Evolutionary conservation across 2,113 vertebrate genomes (phyloP), one percentile per base, ranked within the genome.

Genomic region (Vanacampus margaritifer): DNA sequence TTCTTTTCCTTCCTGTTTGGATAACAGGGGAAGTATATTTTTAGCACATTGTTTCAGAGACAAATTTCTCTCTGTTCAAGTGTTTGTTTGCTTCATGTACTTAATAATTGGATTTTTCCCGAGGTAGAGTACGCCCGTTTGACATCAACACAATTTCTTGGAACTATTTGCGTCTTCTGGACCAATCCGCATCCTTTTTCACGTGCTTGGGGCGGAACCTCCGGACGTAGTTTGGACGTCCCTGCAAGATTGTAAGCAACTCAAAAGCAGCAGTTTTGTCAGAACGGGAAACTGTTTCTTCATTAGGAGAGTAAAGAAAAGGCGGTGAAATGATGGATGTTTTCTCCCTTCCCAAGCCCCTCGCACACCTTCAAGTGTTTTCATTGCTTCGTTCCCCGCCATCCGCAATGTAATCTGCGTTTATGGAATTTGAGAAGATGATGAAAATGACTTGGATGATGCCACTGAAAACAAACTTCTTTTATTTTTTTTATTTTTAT

Each of bases 1-100:
- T 59, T 61, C 67, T 67, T 80, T 84, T 81, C 76, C 84, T 87
- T 84, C 84, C 84, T 77, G 75, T 81, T 70, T 86, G 82, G 86
- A 74, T 78, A 80, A 83, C 59, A 61, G 61, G 75, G 84, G 84
- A 88, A 78, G 68, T 69, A 56, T 64, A 28, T 75, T 81, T 76
- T 87, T 71, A 75, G 56, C 76, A 71, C 82, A 81, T 80, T 84
- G 85, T 84, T 82, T 41, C 32, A 64, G 53, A 61, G 72, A 70
- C 19, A 1, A 17, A 4, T 43, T 13, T 43, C 56, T 35, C 8
- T 48, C 28, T 43, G 28, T 73, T 77, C 48, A 43, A 37, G 62
- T 43, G 59, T 62, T 56, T n/a, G n/a, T n/a, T n/a, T 64, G 59
- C n/a, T 74, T 72, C 26, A 23, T 64, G 13, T 46, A 35, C 32